These are phyloP conservation scores for Crax fasciolata DNA, from an alignment of 2,797 vertebrate species.

Conservation along the genomic window DNA sequence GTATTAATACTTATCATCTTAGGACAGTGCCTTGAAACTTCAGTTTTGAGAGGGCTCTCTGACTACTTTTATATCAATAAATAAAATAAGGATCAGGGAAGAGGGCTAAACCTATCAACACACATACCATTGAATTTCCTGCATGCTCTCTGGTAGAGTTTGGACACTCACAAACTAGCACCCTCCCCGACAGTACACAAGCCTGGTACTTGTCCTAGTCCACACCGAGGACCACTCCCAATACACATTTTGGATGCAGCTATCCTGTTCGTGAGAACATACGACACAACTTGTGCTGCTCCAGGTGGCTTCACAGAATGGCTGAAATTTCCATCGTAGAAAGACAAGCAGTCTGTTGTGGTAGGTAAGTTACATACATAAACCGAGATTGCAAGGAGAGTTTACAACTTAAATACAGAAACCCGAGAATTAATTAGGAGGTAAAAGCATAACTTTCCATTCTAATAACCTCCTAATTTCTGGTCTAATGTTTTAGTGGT, in stretches of 20 bases:
- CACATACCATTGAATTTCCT: background rate
- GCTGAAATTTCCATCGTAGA: background rate
- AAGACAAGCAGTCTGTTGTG: background rate
- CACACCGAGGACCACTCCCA: fast-evolving
- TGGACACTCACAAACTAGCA: background rate
- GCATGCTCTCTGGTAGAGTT: background rate
- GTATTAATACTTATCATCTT: background rate
- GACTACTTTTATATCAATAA: background rate
- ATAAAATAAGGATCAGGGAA: background rate
- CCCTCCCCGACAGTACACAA: background rate
- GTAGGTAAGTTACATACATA: background rate
- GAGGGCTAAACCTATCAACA: background rate
- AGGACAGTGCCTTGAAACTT: background rate
- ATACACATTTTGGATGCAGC: background rate
- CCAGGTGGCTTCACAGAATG: background rate
- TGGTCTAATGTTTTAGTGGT: background rate
- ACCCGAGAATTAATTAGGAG: background rate
- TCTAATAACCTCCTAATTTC: background rate
- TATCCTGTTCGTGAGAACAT: background rate
- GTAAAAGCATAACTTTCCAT: background rate
- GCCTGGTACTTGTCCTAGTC: background rate
- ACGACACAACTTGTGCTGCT: background rate
- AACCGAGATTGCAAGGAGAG: background rate
- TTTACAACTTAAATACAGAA: background rate
- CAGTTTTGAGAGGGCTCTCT: background rate